Evolutionary conservation across 2,888 invertebrate species (phyloP), one percentile per base, ranked within the genome.

Genomic region (Herminia tarsipennalis): DNA sequence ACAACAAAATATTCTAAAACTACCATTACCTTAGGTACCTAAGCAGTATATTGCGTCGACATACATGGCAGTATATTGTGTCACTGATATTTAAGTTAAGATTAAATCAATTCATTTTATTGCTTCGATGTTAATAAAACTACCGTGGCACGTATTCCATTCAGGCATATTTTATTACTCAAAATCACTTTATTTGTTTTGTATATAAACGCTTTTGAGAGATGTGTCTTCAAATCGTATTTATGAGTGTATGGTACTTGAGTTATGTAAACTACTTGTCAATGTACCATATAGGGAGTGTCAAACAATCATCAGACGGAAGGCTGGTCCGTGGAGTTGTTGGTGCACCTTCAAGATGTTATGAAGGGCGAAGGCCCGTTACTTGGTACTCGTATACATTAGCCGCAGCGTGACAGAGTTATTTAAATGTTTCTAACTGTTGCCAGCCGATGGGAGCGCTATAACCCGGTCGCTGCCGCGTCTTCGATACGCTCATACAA

Each of bases 341-440:
- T 50, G 44, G 49, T 39, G 35, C 28, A 51, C 48, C 53, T 42
- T 60, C 57, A 64, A 73, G 70, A 72, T 66, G 73, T 69, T 80
- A 79, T 82, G 81, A 88, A 87, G 86, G 88, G 84, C 83, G 71
- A 63, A 38, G 72, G 68, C 62, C 89, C 88, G 88, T 88, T 89
- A 88, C 63, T 68, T 71, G 65, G 68, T 73, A 62, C 78, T 75
- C 69, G 73, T 76, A 72, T 73, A 77, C 73, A 82, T 84, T 79
- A 81, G 73, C 69, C 52, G 61, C 74, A 73, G 73, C 86, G 78
- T 84, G 82, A 85, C 82, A 83, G 81, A 80, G 76, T 79, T 83
- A 86, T 86, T 87, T 86, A 83, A 85, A 86, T 85, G 78, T 72
- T 72, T 79, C 65, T 86, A 85, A 87, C 86, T 81, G 86, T 84